A percentile compares a stretch with the other conserved stretches of the same genome.
Evolutionary conservation across 2,113 vertebrate genomes (phyloP).

Genomic region (Stictonetta naevosa): DNA sequence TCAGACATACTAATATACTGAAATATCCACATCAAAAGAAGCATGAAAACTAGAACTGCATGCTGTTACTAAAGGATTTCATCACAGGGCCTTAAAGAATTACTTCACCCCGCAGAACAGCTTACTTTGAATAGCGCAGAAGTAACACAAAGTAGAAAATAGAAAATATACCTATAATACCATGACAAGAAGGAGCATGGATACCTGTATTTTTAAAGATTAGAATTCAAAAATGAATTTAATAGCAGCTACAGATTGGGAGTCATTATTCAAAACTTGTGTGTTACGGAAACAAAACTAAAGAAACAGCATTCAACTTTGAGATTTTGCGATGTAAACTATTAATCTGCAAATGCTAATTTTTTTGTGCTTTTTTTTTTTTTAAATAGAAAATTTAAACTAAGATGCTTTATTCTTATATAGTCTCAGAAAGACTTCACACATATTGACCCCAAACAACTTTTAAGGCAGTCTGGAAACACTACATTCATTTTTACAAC

Average conservation of each 20-base stretch:
- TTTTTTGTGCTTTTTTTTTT: background rate
- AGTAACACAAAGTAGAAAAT: background rate
- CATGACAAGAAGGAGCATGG: background rate
- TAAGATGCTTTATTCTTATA: background rate
- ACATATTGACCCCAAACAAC: background rate
- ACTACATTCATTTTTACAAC: background rate
- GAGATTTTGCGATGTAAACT: background rate
- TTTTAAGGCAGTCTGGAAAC: background rate
- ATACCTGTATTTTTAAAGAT: background rate
- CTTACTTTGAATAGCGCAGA: background rate
- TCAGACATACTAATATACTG: background rate
- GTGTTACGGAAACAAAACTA: background rate
- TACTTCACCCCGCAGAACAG: background rate
- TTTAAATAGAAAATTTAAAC: background rate
- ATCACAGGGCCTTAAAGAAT: background rate
- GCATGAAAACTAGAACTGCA: background rate
- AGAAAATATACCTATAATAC: background rate
- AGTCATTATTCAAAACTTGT: background rate
- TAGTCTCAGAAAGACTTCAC: background rate
- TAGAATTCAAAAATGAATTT: background rate
- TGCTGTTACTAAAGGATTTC: background rate
- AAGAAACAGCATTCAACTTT: background rate
- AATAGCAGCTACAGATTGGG: background rate
- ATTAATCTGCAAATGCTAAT: background rate
- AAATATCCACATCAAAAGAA: background rate